Base-by-base conservation (phyloP, 2,113 vertebrate genomes). In the Halichoerus grypus region DNA sequence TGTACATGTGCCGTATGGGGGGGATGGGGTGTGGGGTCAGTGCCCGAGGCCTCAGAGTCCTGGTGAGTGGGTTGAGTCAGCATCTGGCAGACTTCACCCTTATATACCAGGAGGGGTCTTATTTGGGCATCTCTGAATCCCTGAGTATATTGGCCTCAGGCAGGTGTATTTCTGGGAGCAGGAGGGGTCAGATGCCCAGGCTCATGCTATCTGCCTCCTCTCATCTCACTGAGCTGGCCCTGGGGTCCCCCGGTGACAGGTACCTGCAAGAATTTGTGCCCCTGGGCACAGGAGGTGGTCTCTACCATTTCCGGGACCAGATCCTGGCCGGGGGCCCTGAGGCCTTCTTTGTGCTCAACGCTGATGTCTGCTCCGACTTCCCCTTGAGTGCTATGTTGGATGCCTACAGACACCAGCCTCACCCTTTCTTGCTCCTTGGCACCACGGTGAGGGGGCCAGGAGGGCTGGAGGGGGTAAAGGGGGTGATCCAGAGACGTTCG, bases 261-360 rank as follows among this genome's bases (percentile, higher is more conserved):
- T 99, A 99, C 92, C 99, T 99, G 85, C 99, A 99, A 98, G 99
- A 99, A 94, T 99, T 99, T 0, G 99, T 99, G 0, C 99, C 99
- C 1, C 99, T 99, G 98, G 99, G 99, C 92, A 99, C 99, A 0
- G 99, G 99, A 33, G 99, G 99, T 67, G 99, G 99, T 95, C 99
- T 99, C 97, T 99, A 99, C 97, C 99, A 99, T 97, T 99, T 99
- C 98, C 99, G 99, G 98, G 99, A 99, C 98, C 99, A 99, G 99
- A 99, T 99, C 98, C 99, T 99, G 89, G 99, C 99, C 0, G 99
- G 99, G 16, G 98, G 98, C 94, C 99, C 99, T 0, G 99, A 99
- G 95, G 99, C 99, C 24, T 99, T 99, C 99, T 99, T 99, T 94
- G 99, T 99, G 88, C 98, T 99, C 98, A 99, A 99, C 8, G 99